phyloP scores from a whole-genome alignment of 2,113 vertebrate genomes.

The Talpa occidentalis region DNA sequence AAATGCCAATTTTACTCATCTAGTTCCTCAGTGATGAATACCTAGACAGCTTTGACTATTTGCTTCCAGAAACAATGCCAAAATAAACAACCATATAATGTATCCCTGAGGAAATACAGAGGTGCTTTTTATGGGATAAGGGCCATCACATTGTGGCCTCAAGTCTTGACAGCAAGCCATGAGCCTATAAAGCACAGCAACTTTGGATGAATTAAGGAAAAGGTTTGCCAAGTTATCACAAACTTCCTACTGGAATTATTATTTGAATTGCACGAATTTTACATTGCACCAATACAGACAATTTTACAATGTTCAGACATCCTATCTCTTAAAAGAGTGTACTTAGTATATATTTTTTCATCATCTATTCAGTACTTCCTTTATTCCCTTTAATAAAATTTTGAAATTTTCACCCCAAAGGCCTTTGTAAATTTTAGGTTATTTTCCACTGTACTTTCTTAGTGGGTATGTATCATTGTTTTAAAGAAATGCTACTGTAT shows the following conservation, averaged over 20 bases:
- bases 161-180: neutral
- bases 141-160: neutral
- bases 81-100: neutral
- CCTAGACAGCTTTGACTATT: neutral
- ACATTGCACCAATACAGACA: neutral
- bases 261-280: conserved; percentile 24
- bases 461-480: neutral
- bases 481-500: neutral
- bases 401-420: conserved; percentile 18
- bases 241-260: neutral
- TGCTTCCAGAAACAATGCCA: neutral
- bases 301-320: neutral
- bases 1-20: neutral
- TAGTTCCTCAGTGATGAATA: neutral
- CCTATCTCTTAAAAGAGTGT: neutral
- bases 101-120: neutral
- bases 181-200: neutral
- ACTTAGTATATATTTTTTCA: neutral
- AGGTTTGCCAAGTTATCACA: neutral
- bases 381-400: neutral
- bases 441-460: neutral
- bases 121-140: neutral
- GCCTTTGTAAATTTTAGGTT: neutral
- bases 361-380: neutral
- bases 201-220: neutral